Conservation (phyloP, 2,797 vertebrate species). For the Siniperca undulata region DNA sequence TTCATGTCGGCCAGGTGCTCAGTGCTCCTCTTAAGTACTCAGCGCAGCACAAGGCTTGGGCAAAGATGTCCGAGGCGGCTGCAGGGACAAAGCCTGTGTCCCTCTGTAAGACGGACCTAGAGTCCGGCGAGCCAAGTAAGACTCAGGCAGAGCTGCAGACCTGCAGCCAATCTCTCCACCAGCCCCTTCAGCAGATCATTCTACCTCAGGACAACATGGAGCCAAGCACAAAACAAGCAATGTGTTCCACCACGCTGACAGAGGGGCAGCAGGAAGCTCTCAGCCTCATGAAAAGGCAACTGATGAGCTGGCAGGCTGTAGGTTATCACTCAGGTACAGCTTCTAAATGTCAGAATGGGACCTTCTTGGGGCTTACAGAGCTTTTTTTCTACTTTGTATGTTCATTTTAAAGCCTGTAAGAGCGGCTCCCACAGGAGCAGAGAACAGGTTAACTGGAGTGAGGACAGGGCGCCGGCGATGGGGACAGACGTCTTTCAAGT, state of each 20-base stretch:
- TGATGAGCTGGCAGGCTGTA: slow-evolving; percentile 47
- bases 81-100: slow-evolving; percentile 67
- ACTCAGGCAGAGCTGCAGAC: slow-evolving; percentile 70
- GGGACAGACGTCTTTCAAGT: slow-evolving; percentile 88
- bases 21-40: slow-evolving; percentile 82
- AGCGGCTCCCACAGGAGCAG: slow-evolving; percentile 67
- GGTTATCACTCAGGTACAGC: slow-evolving; percentile 9
- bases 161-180: slow-evolving; percentile 79
- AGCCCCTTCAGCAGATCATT: slow-evolving; percentile 87
- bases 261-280: slow-evolving; percentile 61
- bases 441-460: slow-evolving; percentile 73
- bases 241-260: background rate
- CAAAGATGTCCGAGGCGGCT: slow-evolving; percentile 69
- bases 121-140: slow-evolving; percentile 69
- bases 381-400: background rate
- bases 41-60: slow-evolving; percentile 80
- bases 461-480: slow-evolving; percentile 90
- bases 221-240: slow-evolving; percentile 50
- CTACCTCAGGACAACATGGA: slow-evolving; percentile 79
- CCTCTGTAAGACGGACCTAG: slow-evolving; percentile 65
- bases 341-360: background rate
- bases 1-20: slow-evolving; percentile 91
- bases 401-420: slow-evolving; percentile 55
- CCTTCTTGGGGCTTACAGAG: background rate
- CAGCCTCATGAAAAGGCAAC: slow-evolving; percentile 69